Conservation (phyloP, 2,113 vertebrate genomes). For the Chloropsis hardwickii region DNA sequence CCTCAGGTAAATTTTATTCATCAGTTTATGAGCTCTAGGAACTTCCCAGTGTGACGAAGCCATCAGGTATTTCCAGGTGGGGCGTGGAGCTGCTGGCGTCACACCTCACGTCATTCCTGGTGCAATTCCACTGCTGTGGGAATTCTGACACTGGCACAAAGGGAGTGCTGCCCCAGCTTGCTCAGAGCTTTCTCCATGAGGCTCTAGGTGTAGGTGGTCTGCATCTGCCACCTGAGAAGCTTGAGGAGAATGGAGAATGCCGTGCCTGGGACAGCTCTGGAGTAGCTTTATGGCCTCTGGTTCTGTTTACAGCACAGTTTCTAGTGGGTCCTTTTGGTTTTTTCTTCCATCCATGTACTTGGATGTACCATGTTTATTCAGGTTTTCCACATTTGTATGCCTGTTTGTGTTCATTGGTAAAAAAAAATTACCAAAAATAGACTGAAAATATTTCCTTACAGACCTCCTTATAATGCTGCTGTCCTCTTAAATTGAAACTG, state of each 20-base stretch:
- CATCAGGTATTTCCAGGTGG: not conserved
- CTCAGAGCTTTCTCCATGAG: accelerated
- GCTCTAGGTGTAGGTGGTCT: not conserved
- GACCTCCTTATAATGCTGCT: not conserved
- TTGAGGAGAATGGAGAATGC: not conserved
- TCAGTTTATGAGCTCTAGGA: not conserved
- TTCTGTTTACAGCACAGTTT: not conserved
- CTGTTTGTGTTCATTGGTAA: not conserved
- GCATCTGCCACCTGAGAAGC: not conserved
- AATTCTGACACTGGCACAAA: not conserved
- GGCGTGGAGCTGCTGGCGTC: not conserved
- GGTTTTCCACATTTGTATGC: not conserved
- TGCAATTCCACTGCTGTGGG: not conserved
- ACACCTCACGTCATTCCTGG: not conserved
- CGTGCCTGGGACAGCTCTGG: accelerated
- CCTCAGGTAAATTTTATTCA: not conserved
- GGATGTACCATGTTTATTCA: not conserved
- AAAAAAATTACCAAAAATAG: not conserved
- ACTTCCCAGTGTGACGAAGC: not conserved
- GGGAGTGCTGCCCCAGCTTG: not conserved
- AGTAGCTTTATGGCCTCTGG: not conserved
- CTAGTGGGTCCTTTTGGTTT: not conserved
- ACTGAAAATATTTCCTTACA: not conserved
- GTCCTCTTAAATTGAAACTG: not conserved
- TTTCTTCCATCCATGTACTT: not conserved